Evolutionary conservation across 2,888 invertebrate species (phyloP).

Genomic region (Hemaris fuciformis): DNA sequence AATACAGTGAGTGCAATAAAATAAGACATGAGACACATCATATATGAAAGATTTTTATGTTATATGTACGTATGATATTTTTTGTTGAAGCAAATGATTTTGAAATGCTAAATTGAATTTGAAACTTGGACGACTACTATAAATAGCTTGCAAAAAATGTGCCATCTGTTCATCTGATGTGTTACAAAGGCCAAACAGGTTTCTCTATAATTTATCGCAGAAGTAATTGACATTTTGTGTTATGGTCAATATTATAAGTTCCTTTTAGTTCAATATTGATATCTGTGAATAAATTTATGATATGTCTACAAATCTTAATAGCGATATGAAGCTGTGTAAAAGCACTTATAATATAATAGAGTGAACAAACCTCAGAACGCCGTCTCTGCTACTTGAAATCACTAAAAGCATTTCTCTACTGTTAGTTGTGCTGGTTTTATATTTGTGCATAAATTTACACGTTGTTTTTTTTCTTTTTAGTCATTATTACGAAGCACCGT

Average conservation of each 20-base stretch:
- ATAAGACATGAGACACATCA: not conserved
- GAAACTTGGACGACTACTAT: no score
- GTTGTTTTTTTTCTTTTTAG: slow-evolving; percentile 15
- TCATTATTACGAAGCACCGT: not conserved
- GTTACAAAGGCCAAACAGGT: not conserved
- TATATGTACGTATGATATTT: not conserved
- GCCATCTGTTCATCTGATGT: not conserved
- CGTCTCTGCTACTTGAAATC: slow-evolving; percentile 34
- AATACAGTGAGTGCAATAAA: not conserved
- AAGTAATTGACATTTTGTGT: not conserved
- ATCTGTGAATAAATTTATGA: no score
- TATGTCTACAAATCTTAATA: slow-evolving; percentile 10
- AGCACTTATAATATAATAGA: slow-evolving; percentile 46
- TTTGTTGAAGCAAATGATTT: not conserved
- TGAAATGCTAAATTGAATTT: not conserved
- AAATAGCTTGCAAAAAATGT: not conserved
- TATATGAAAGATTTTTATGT: not conserved
- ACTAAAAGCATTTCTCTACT: slow-evolving; percentile 37
- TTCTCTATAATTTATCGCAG: not conserved
- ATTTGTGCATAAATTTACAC: slow-evolving; percentile 29
- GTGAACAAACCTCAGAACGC: slow-evolving; percentile 65
- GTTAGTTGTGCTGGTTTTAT: slow-evolving; percentile 44
- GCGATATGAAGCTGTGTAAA: slow-evolving; percentile 40
- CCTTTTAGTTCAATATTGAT: no score
- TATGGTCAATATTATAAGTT: not conserved